Evolutionary conservation across 2,888 invertebrate genomes (phyloP).

Genomic region (Drosophila cyrtoloma): DNA sequence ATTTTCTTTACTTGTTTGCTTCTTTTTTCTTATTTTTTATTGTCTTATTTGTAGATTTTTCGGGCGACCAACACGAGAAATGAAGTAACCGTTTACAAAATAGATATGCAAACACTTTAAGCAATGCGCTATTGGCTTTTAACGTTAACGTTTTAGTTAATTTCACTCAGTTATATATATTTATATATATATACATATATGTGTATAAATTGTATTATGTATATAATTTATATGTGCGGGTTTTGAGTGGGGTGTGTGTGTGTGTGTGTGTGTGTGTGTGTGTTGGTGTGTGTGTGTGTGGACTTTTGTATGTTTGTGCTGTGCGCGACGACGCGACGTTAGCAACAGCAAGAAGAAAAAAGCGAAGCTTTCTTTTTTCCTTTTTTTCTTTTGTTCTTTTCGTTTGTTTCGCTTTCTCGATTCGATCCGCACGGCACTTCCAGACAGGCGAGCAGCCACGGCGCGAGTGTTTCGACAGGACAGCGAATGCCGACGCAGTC

Average conservation of each 20-base stretch:
- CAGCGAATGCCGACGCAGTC: constrained; percentile 64
- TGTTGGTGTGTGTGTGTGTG: constrained; percentile 17
- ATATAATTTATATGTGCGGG: constrained; percentile 50
- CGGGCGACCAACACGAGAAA: constrained; percentile 7
- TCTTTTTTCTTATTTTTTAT: constrained; percentile 26
- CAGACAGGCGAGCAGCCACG: constrained; percentile 75
- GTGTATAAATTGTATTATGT: constrained; percentile 36
- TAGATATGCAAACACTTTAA: constrained; percentile 32
- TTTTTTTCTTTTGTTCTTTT: constrained; percentile 20
- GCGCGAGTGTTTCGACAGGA: constrained; percentile 71
- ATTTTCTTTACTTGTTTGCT: constrained; percentile 23
- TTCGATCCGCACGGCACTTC: constrained; percentile 74
- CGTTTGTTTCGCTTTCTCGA: constrained; percentile 22
- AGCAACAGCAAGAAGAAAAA: constrained; percentile 55
- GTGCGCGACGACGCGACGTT: constrained; percentile 68
- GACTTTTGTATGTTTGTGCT: constrained; percentile 42
- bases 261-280: constrained; percentile 10
- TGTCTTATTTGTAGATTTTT: constrained; percentile 19
- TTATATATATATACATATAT: background rate
- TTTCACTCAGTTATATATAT: constrained; percentile 32
- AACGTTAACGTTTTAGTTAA: constrained; percentile 27
- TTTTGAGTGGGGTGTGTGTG: background rate
- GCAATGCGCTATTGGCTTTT: constrained; percentile 7
- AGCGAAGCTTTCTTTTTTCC: constrained; percentile 48
- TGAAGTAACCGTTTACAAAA: constrained; percentile 23